phyloP scores from a whole-genome alignment of 2,113 vertebrate species.

The Thymallus thymallus region DNA sequence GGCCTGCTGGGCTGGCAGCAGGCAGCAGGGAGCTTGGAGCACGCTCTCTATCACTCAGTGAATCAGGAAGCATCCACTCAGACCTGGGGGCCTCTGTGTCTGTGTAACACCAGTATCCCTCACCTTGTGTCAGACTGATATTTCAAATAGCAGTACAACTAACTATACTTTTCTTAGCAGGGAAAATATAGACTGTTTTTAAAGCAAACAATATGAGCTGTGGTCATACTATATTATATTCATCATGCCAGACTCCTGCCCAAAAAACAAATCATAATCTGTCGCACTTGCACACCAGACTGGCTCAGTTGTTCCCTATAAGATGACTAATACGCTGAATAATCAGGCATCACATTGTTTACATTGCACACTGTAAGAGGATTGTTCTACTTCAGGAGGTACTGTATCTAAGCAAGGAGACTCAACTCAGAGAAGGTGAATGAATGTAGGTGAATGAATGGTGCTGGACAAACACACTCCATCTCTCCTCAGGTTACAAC shows the following conservation, averaged over 20 bases:
- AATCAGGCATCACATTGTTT: too few relatives aligned
- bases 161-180: neutral
- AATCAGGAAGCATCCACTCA: conserved; percentile 15
- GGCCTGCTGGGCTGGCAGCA: conserved; percentile 15
- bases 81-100: conserved; percentile 19
- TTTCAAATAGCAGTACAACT: neutral
- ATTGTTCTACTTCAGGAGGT: too few relatives aligned
- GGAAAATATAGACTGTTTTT: neutral
- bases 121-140: neutral
- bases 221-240: conserved; percentile 12
- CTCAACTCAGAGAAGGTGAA: neutral
- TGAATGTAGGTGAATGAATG: neutral
- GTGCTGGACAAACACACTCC: neutral
- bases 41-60: conserved; percentile 15
- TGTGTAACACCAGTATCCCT: conserved; percentile 14
- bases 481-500: conserved; percentile 84
- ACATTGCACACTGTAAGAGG: too few relatives aligned
- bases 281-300: neutral
- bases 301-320: neutral
- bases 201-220: neutral
- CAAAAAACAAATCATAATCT: neutral
- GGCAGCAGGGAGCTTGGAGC: neutral
- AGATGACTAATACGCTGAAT: too few relatives aligned
- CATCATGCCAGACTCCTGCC: conserved; percentile 18
- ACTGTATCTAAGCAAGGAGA: neutral